These are phyloP conservation scores for Panonychus citri DNA, from an alignment of 1,140 invertebrate genomes.

Conservation along the genomic window DNA sequence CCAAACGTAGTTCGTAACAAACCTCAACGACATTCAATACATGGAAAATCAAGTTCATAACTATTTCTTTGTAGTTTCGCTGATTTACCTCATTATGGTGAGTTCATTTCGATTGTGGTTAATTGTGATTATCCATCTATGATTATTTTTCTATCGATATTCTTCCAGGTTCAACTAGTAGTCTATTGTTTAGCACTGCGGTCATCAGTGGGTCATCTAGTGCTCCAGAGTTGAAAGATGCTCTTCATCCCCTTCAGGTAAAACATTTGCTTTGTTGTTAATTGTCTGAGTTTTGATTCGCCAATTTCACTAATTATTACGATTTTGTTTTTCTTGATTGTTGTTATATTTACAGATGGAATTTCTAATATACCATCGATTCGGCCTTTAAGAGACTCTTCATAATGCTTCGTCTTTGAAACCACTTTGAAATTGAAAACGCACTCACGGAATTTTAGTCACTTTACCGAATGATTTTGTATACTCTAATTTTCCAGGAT, in stretches of 20 bases:
- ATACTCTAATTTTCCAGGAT: too few relatives aligned
- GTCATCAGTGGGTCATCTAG: slow-evolving; percentile 77
- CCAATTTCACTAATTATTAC: neutral
- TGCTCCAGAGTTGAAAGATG: slow-evolving; percentile 63
- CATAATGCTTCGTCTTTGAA: slow-evolving; percentile 79
- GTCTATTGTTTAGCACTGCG: slow-evolving; percentile 61
- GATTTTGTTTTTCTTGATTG: too few relatives aligned
- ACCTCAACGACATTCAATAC: slow-evolving; percentile 74
- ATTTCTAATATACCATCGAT: slow-evolving; percentile 39
- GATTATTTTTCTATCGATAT: neutral
- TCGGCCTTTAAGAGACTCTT: slow-evolving; percentile 71
- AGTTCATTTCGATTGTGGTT: slow-evolving; percentile 15
- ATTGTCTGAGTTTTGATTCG: neutral
- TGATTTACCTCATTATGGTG: slow-evolving; percentile 20
- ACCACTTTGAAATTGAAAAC: too few relatives aligned
- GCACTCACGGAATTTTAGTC: too few relatives aligned
- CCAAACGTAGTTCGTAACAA: slow-evolving; percentile 16
- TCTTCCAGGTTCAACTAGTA: slow-evolving; percentile 36
- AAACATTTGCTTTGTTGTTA: neutral
- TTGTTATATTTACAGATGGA: too few relatives aligned
- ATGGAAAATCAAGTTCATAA: slow-evolving; percentile 72
- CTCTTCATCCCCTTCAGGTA: slow-evolving; percentile 28
- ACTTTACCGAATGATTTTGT: too few relatives aligned
- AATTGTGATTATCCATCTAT: too few relatives aligned
- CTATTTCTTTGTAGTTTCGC: slow-evolving; percentile 29